A percentile compares a stretch with the other conserved stretches of the same genome.
phyloP scores from a whole-genome alignment of 2,888 invertebrate genomes.

The Altica lythri region DNA sequence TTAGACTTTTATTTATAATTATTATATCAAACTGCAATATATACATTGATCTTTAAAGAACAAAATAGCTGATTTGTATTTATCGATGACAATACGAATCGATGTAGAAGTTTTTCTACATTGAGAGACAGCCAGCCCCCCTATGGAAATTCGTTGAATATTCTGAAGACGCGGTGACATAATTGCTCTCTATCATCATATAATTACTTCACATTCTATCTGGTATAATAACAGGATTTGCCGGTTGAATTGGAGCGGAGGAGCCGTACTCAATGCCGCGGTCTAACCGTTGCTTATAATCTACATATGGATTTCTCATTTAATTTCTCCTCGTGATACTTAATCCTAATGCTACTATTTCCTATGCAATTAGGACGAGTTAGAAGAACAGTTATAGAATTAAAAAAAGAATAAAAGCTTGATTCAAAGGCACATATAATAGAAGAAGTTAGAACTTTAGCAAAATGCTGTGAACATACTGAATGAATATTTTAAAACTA shows the following conservation, averaged over 20 bases:
- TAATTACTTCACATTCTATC: conserved; percentile 36
- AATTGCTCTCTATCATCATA: conserved; percentile 38
- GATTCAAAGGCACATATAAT: too few relatives aligned
- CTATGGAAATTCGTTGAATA: conserved; percentile 22
- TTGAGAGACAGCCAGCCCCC: conserved; percentile 11
- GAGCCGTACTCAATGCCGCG: conserved; percentile 20
- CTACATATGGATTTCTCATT: conserved; percentile 55
- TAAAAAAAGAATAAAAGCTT: too few relatives aligned
- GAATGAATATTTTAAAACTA: too few relatives aligned
- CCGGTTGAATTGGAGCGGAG: conserved; percentile 40
- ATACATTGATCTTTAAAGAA: too few relatives aligned
- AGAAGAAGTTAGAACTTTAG: too few relatives aligned
- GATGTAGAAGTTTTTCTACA: conserved; percentile 13
- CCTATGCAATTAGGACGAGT: too few relatives aligned
- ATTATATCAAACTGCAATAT: too few relatives aligned
- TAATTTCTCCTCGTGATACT: conserved; percentile 38
- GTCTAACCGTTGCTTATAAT: conserved; percentile 46
- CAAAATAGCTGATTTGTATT: too few relatives aligned
- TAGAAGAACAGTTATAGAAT: too few relatives aligned
- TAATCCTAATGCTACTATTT: conserved; percentile 10
- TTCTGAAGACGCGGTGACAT: conserved; percentile 29
- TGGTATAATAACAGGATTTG: conserved; percentile 41
- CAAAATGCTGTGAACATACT: too few relatives aligned
- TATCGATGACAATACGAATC: too few relatives aligned
- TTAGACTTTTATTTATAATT: too few relatives aligned